Base-by-base conservation (phyloP, 2,797 vertebrate genomes). In the Odontamblyopus lacepedii region DNA sequence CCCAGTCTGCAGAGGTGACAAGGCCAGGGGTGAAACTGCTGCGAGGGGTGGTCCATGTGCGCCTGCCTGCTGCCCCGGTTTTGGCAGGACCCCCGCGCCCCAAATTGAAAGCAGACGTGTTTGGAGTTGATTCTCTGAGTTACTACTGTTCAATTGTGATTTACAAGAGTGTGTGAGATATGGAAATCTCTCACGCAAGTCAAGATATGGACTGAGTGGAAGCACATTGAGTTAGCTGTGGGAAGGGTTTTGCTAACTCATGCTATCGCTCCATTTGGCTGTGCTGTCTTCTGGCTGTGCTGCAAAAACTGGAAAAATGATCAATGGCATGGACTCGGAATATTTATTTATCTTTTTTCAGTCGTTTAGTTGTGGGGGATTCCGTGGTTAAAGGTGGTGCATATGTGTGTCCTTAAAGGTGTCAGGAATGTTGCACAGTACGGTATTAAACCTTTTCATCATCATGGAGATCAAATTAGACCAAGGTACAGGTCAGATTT, bases 51-150 rank as follows among this genome's bases (percentile, higher is more conserved):
- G 96, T 95, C 96, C 23, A 30, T 95, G 87, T 50, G 80, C 92
- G 92, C 92, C 94, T 94, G 87, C 53, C 53, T 59, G 56, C 56
- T 57, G 26, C 90, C 92, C 86, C 89, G 93, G 93, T 87, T 89
- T 93, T 96, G 95, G 96, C 95, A 93, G 92, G 91, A 82, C 86
- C 85, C 85, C 85, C 86, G 83, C 84, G 81, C 80, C 81, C 89
- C 86, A 94, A 95, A 97, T 96, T 94, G 93, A 94, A 98, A 96
- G 91, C 96, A 97, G 95, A 93, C 93, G 83, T 94, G 92, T 95
- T 95, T 93, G 92, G 90, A 93, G 93, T 95, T 96, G 93, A 89
- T 95, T 95, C 92, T 92, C 91, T 94, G 93, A 95, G 93, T 96
- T 95, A 95, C 96, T 96, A 95, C 95, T 91, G 93, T 95, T 95